Percentiles rank a stretch among this genome's conserved stretches.
These are phyloP conservation scores for Chymomyza costata DNA, from an alignment of 1,140 invertebrate species.

Conservation along the genomic window DNA sequence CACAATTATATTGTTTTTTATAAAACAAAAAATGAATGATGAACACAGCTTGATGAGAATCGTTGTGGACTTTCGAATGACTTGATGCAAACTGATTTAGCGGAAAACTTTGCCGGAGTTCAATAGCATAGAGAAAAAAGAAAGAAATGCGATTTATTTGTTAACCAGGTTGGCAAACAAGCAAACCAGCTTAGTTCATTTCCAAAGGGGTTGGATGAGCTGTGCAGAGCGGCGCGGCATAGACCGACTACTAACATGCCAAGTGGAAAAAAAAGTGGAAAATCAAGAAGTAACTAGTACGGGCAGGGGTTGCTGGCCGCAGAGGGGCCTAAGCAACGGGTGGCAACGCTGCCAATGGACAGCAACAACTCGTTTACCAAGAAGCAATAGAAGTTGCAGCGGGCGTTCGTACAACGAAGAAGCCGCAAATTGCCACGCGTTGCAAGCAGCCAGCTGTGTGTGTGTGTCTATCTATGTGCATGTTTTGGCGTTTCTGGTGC, in stretches of 20 bases:
- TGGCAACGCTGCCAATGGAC: slow-evolving; percentile 13
- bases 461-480: background rate
- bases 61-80: slow-evolving; percentile 44
- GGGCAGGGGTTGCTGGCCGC: no score
- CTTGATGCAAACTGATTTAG: slow-evolving; percentile 72
- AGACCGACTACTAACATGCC: slow-evolving; percentile 23
- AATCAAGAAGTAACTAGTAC: slow-evolving; percentile 70
- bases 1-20: no score
- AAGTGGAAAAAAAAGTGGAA: slow-evolving; percentile 72
- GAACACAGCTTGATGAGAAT: background rate
- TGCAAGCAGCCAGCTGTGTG: slow-evolving; percentile 1
- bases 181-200: slow-evolving; percentile 21
- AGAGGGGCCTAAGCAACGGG: no score
- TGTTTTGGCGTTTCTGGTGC: background rate
- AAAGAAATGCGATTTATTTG: slow-evolving; percentile 73
- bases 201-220: background rate
- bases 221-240: background rate
- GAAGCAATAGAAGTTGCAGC: slow-evolving; percentile 45
- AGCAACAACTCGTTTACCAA: slow-evolving; percentile 59
- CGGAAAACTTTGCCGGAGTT: slow-evolving; percentile 71
- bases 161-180: slow-evolving; percentile 72
- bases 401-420: slow-evolving; percentile 23
- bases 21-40: background rate
- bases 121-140: slow-evolving; percentile 72
- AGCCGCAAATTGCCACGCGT: slow-evolving; percentile 53